Evolutionary conservation across 2,888 invertebrate species (phyloP).

Genomic region (Teleogryllus oceanicus): DNA sequence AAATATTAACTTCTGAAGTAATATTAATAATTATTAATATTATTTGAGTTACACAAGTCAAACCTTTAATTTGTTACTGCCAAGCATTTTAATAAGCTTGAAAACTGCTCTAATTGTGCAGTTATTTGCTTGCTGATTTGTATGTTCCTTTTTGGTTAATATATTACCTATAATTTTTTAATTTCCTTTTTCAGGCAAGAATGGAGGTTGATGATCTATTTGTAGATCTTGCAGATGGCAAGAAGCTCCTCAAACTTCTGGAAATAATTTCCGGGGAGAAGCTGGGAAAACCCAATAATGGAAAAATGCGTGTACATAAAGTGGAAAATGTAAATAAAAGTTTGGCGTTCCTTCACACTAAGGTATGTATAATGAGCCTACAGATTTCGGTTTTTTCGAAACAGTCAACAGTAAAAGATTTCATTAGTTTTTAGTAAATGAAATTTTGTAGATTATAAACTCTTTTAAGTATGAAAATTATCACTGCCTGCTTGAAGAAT

Average conservation of each 20-base stretch:
- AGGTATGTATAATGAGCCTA: conserved; percentile 56
- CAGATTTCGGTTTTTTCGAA: no score
- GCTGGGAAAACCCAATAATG: conserved; percentile 92
- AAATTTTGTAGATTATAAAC: no score
- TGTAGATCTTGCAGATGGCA: conserved; percentile 92
- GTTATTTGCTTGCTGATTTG: conserved; percentile 22
- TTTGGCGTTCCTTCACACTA: conserved; percentile 91
- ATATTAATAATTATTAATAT: no score
- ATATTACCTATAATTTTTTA: not conserved
- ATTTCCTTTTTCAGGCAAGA: conserved; percentile 67
- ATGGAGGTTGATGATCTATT: conserved; percentile 98
- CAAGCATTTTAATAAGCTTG: no score
- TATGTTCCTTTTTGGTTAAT: not conserved
- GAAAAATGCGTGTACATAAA: conserved; percentile 95
- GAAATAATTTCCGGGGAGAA: conserved; percentile 99
- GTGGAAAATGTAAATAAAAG: conserved; percentile 99
- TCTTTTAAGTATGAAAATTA: no score
- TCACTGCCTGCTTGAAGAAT: not conserved
- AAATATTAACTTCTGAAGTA: no score
- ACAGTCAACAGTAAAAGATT: no score
- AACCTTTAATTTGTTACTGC: no score
- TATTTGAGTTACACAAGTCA: no score
- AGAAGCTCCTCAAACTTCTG: conserved; percentile 84
- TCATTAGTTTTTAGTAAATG: no score
- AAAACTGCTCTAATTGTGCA: no score